Percentiles rank a stretch among this genome's conserved stretches.
Evolutionary conservation across 2,888 invertebrate genomes (phyloP).

Genomic region (Apodemia zela): DNA sequence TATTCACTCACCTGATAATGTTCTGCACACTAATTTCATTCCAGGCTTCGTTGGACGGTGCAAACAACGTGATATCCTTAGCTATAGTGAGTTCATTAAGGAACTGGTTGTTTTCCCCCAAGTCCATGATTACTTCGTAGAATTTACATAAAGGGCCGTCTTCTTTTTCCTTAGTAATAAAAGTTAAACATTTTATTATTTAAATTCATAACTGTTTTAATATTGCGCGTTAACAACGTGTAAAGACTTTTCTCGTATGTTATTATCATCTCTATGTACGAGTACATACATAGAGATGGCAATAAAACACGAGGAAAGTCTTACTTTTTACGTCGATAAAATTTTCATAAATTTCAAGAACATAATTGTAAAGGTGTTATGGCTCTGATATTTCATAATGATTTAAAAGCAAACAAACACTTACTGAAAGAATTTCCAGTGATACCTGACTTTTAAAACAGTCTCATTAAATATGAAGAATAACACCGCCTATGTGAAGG

Average conservation of each 20-base stretch:
- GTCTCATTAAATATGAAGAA: no score
- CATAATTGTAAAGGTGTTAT: no score
- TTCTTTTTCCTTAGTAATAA: slow-evolving; percentile 59
- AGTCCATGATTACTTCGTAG: slow-evolving; percentile 89
- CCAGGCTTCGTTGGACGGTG: slow-evolving; percentile 94
- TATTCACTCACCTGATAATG: slow-evolving; percentile 75
- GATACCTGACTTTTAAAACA: neutral
- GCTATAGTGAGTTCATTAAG: slow-evolving; percentile 85
- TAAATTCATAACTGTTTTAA: neutral
- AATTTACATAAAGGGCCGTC: slow-evolving; percentile 88
- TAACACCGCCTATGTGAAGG: no score
- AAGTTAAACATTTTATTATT: neutral
- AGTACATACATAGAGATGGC: no score
- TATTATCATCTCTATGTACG: no score
- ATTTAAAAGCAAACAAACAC: neutral
- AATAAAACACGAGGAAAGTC: no score
- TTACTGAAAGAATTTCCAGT: slow-evolving; percentile 18
- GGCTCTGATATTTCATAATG: no score
- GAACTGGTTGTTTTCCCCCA: slow-evolving; percentile 85
- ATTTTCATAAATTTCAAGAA: no score
- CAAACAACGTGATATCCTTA: slow-evolving; percentile 91
- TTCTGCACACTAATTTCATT: slow-evolving; percentile 86
- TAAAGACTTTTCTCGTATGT: no score
- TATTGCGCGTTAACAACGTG: no score
- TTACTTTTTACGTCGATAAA: no score